Evolutionary conservation across 2,888 invertebrate genomes (phyloP).

Genomic region (Eupithecia exiguata): DNA sequence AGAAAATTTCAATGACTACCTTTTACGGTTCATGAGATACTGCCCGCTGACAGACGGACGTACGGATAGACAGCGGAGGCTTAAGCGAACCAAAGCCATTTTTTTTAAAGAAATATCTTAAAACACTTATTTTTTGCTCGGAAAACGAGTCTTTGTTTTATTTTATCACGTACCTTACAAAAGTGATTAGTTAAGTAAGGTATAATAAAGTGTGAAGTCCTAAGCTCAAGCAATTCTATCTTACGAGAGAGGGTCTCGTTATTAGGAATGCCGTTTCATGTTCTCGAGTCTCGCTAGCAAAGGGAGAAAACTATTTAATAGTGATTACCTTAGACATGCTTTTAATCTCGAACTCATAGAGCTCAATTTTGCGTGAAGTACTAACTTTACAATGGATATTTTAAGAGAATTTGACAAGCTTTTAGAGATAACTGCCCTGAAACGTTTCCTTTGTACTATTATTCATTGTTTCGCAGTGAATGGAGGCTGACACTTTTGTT

Average conservation of each 20-base stretch:
- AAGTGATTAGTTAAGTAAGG: neutral
- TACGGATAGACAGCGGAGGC: too few species aligned
- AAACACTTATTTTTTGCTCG: neutral
- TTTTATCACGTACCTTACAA: neutral
- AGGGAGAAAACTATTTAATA: neutral
- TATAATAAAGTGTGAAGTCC: neutral
- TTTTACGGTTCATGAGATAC: too few species aligned
- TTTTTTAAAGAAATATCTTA: neutral
- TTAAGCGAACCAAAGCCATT: too few species aligned
- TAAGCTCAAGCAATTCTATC: conserved; percentile 2
- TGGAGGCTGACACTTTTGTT: conserved; percentile 59
- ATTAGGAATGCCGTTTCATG: conserved; percentile 9
- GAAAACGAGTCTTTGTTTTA: neutral
- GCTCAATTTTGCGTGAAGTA: conserved; percentile 46
- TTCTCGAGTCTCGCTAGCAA: neutral
- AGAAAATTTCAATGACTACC: too few species aligned
- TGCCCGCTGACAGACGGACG: too few species aligned
- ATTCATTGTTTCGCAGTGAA: conserved; percentile 72
- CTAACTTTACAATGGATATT: conserved; percentile 58
- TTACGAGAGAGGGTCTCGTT: neutral
- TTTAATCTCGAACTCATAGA: conserved; percentile 46
- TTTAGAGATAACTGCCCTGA: conserved; percentile 75
- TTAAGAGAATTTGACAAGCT: conserved; percentile 75
- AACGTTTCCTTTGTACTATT: conserved; percentile 75
- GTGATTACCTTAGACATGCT: conserved; percentile 21